Evolutionary conservation across 2,113 vertebrate genomes (phyloP).

Genomic region (Climacteris rufus): DNA sequence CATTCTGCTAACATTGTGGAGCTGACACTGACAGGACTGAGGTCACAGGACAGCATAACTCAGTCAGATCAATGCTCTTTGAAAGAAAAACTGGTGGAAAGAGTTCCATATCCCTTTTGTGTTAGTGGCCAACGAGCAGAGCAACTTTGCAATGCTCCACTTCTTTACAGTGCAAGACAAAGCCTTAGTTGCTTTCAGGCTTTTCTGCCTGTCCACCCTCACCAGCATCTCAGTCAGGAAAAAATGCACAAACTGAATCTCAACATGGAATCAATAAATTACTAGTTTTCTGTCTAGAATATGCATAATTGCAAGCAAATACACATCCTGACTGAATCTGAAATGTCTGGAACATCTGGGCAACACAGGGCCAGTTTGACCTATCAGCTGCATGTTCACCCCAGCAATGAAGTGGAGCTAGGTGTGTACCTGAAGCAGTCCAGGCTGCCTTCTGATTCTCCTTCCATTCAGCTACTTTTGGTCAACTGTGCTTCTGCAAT

Average conservation of each 20-base stretch:
- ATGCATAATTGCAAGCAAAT: not conserved
- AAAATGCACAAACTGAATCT: not conserved
- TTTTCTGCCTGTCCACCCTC: not conserved
- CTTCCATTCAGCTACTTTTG: not conserved
- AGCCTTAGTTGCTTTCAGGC: not conserved
- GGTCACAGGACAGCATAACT: not conserved
- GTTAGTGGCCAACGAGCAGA: not conserved
- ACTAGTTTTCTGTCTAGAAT: not conserved
- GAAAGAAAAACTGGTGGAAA: not conserved
- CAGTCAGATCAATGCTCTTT: not conserved
- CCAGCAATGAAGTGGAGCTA: rapidly evolving
- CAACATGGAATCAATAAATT: not conserved
- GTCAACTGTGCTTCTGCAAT: not conserved
- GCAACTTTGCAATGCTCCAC: not conserved
- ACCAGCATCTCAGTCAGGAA: rapidly evolving
- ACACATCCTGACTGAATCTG: not conserved
- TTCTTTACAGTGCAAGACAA: not conserved
- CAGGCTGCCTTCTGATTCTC: not conserved
- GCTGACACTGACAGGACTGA: not conserved
- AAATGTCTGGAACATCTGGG: not conserved
- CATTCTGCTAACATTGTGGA: not conserved
- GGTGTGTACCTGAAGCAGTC: not conserved
- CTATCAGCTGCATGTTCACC: not conserved
- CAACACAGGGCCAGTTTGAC: rapidly evolving
- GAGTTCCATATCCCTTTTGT: not conserved